Conservation (phyloP, 2,113 vertebrate species). For the Clarias batrachus region DNA sequence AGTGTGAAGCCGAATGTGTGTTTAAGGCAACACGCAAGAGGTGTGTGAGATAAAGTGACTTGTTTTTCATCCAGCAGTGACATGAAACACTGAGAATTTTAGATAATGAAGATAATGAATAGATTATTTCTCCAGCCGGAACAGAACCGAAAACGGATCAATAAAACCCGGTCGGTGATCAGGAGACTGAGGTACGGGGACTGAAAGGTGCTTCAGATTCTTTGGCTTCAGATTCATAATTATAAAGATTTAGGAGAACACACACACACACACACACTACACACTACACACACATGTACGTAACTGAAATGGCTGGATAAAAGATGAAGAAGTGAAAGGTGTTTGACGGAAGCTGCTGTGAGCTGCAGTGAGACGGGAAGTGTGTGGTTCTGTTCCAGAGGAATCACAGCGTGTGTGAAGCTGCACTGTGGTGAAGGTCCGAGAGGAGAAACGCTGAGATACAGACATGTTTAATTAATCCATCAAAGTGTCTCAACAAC, state of each 20-base stretch:
- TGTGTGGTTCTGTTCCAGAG: background rate
- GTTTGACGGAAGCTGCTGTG: background rate
- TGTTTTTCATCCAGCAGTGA: background rate
- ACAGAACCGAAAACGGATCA: too few species aligned
- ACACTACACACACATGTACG: background rate
- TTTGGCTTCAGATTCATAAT: background rate
- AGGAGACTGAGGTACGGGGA: background rate
- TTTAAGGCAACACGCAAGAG: background rate
- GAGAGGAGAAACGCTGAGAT: background rate
- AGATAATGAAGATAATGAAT: too few species aligned
- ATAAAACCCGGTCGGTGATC: background rate
- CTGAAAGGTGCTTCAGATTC: background rate
- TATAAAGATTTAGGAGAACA: background rate
- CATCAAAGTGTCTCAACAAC: constrained; percentile 51
- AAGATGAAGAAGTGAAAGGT: background rate
- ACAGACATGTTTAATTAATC: constrained; percentile 40
- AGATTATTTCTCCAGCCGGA: too few species aligned
- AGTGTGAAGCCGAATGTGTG: background rate
- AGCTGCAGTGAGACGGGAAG: background rate
- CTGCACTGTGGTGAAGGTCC: background rate
- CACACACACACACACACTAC: background rate
- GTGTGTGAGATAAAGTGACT: background rate
- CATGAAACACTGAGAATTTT: background rate
- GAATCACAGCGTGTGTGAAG: background rate
- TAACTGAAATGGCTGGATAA: background rate